Conservation (phyloP, 2,797 vertebrate genomes). For the Sylvia borin region DNA sequence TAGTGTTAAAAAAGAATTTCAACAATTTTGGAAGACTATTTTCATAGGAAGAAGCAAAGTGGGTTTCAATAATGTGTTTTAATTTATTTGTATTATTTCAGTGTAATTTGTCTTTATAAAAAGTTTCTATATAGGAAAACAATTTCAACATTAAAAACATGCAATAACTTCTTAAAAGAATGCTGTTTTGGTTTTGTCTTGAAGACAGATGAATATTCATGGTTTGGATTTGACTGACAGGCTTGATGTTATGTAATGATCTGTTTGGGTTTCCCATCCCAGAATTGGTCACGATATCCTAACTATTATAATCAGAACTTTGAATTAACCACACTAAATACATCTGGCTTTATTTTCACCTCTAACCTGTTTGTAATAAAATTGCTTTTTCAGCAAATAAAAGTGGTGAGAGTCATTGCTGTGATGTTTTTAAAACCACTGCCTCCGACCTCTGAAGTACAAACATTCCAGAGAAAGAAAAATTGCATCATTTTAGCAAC, state of each 20-base stretch:
- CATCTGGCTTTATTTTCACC: background rate
- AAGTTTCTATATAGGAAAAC: background rate
- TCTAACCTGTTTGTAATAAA: background rate
- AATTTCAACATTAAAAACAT: background rate
- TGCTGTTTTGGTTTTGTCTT: background rate
- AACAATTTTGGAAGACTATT: background rate
- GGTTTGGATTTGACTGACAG: background rate
- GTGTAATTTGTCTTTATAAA: background rate
- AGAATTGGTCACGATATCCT: background rate
- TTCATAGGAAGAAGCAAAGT: background rate
- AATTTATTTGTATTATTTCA: background rate
- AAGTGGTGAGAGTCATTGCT: background rate
- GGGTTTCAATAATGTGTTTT: background rate
- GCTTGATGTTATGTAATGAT: background rate
- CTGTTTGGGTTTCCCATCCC: background rate
- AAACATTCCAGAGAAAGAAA: background rate
- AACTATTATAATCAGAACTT: background rate
- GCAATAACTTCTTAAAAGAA: background rate
- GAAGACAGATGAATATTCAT: background rate
- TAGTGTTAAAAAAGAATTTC: background rate
- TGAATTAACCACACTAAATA: background rate
- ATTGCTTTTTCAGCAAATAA: background rate
- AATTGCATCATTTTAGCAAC: background rate
- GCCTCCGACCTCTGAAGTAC: background rate
- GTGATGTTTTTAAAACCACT: background rate